A percentile compares a stretch with the other conserved stretches of the same genome.
phyloP scores from a whole-genome alignment of 2,888 invertebrate genomes.

The Eurytoma californica region DNA sequence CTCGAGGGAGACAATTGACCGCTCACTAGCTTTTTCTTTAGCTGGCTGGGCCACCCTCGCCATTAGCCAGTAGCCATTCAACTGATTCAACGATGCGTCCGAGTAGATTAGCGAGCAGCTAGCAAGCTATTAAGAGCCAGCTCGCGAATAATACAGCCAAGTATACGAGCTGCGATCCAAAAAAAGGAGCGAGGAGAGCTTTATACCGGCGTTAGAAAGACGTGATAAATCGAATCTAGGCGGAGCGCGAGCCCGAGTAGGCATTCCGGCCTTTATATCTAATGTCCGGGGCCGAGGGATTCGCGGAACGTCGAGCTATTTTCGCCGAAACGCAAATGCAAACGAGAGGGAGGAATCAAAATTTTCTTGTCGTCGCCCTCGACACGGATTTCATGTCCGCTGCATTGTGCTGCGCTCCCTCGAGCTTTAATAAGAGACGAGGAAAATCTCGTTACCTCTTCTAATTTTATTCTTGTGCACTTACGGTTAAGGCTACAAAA shows the following conservation, averaged over 20 bases:
- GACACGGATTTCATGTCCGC: slow-evolving; percentile 29
- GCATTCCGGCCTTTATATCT: slow-evolving; percentile 47
- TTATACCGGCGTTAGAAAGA: slow-evolving; percentile 48
- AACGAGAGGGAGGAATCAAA: slow-evolving; percentile 39
- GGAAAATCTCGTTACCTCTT: too few relatives aligned
- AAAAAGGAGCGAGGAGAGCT: slow-evolving; percentile 49
- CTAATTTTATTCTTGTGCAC: too few relatives aligned
- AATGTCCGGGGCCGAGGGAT: slow-evolving; percentile 20
- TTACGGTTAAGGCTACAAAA: background rate
- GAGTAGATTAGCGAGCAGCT: too few relatives aligned
- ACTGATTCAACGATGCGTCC: too few relatives aligned
- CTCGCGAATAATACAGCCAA: background rate
- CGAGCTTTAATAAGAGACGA: slow-evolving; percentile 21
- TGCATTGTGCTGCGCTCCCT: background rate
- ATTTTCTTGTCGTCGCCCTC: slow-evolving; percentile 36
- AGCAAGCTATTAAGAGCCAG: background rate
- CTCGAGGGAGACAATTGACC: background rate
- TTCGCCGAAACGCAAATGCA: slow-evolving; percentile 12
- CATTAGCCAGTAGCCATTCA: too few relatives aligned
- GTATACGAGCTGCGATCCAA: background rate
- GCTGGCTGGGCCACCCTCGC: background rate
- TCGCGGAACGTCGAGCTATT: slow-evolving; percentile 49
- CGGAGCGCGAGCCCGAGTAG: background rate
- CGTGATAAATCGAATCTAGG: slow-evolving; percentile 62
- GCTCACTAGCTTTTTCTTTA: background rate